Evolutionary conservation across 2,888 invertebrate species (phyloP).

Genomic region (Dolichopus griseipennis): DNA sequence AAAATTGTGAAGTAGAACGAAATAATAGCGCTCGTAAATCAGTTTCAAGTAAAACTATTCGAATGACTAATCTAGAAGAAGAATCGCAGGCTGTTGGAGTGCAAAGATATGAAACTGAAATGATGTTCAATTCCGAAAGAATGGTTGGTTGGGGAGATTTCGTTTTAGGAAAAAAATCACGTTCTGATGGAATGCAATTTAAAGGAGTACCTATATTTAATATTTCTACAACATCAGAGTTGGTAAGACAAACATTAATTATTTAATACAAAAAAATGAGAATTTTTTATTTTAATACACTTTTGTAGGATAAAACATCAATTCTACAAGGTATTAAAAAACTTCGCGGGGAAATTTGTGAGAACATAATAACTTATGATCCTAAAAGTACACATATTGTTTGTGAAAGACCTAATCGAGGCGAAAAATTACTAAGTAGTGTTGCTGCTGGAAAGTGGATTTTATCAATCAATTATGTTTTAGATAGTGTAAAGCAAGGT

Average conservation of each 20-base stretch:
- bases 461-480: slow-evolving; percentile 68
- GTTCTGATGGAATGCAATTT: slow-evolving; percentile 27
- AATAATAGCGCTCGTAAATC: slow-evolving; percentile 28
- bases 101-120: slow-evolving; percentile 16
- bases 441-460: slow-evolving; percentile 87
- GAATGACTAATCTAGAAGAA: slow-evolving; percentile 14
- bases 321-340: slow-evolving; percentile 15
- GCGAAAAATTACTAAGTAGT: slow-evolving; percentile 79
- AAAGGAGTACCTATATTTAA: slow-evolving; percentile 36
- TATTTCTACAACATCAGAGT: slow-evolving; percentile 33
- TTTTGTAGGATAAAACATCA: slow-evolving; percentile 17
- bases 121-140: slow-evolving; percentile 42
- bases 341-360: slow-evolving; percentile 27
- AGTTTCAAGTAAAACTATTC: slow-evolving; percentile 11
- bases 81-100: slow-evolving; percentile 9
- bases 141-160: slow-evolving; percentile 64
- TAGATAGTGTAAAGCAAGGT: slow-evolving; percentile 53
- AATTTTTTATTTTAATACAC: slow-evolving; percentile 20
- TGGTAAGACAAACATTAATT: slow-evolving; percentile 27
- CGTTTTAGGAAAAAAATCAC: slow-evolving; percentile 17
- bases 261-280: slow-evolving; percentile 28
- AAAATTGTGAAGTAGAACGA: slow-evolving; percentile 32
- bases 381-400: slow-evolving; percentile 64
- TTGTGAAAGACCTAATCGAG: slow-evolving; percentile 63
- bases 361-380: slow-evolving; percentile 48